Evolutionary conservation across 2,888 invertebrate genomes (phyloP).

Genomic region (Scaptomyza reducta): DNA sequence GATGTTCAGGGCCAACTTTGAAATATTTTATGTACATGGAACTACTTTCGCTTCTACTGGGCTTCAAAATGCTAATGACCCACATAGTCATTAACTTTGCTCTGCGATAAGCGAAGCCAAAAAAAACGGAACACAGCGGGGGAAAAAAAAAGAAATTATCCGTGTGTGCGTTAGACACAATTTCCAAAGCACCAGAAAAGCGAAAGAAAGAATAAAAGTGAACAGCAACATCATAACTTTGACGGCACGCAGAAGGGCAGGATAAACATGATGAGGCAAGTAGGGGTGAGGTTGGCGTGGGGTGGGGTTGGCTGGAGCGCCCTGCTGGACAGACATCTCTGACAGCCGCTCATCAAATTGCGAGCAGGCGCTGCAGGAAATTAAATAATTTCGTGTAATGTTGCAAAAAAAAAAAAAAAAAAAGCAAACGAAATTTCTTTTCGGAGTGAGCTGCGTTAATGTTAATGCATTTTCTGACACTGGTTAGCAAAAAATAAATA

Average conservation of each 20-base stretch:
- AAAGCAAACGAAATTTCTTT: constrained; percentile 1
- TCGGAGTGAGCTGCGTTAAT: constrained; percentile 52
- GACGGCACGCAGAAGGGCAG: constrained; percentile 36
- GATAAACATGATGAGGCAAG: constrained; percentile 38
- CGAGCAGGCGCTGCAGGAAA: constrained; percentile 76
- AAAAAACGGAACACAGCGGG: constrained; percentile 1
- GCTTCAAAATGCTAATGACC: constrained; percentile 71
- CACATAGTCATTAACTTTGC: constrained; percentile 75
- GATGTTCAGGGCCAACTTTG: background rate
- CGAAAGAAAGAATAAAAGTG: background rate
- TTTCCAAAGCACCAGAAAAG: constrained; percentile 27
- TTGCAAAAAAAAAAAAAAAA: constrained; percentile 43
- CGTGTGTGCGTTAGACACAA: constrained; percentile 35
- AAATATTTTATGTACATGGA: background rate
- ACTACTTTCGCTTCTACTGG: constrained; percentile 25
- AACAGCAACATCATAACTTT: constrained; percentile 54
- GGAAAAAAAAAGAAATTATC: constrained; percentile 47
- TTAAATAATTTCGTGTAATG: constrained; percentile 76
- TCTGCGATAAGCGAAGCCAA: constrained; percentile 62
- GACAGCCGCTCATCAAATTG: constrained; percentile 75
- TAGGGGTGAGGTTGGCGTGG: background rate
- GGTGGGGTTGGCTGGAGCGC: background rate
- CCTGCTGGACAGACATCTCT: constrained; percentile 45
- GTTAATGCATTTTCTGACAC: constrained; percentile 69
- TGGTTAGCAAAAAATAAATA: constrained; percentile 24